Evolutionary conservation across 2,797 vertebrate species (phyloP).

Genomic region (Cheirogaleus major): DNA sequence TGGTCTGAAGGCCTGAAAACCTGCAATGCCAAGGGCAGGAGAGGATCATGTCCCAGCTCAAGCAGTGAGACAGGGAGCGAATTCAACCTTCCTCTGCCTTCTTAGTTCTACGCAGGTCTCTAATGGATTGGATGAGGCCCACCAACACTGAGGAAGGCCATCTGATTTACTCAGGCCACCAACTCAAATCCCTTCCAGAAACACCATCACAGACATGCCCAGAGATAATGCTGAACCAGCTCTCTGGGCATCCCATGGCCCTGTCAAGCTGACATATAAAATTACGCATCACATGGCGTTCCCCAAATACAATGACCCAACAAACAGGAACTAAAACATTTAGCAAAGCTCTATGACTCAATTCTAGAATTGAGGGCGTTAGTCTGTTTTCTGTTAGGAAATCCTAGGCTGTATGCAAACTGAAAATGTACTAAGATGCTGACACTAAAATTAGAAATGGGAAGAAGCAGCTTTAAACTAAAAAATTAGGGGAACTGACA

Average conservation of each 20-base stretch:
- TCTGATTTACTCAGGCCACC: neutral
- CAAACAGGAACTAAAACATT: slow-evolving; percentile 1
- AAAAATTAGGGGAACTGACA: neutral
- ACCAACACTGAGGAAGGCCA: neutral
- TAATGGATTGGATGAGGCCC: neutral
- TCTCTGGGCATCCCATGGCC: neutral
- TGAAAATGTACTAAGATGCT: neutral
- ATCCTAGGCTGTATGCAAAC: neutral
- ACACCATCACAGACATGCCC: neutral
- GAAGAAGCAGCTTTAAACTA: neutral
- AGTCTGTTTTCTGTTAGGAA: slow-evolving; percentile 29
- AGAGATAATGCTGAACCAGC: neutral
- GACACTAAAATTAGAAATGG: slow-evolving; percentile 16
- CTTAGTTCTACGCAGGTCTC: neutral
- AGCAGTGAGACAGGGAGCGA: neutral
- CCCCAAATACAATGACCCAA: neutral
- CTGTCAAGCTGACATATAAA: neutral
- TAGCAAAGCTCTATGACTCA: neutral
- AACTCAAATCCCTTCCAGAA: neutral
- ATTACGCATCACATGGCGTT: neutral
- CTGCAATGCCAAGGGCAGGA: neutral
- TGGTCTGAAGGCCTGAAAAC: neutral
- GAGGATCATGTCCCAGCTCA: neutral
- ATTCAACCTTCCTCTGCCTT: neutral
- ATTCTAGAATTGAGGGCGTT: neutral